phyloP scores from a whole-genome alignment of 2,113 vertebrate species.

The Ariopsis seemanni region DNA sequence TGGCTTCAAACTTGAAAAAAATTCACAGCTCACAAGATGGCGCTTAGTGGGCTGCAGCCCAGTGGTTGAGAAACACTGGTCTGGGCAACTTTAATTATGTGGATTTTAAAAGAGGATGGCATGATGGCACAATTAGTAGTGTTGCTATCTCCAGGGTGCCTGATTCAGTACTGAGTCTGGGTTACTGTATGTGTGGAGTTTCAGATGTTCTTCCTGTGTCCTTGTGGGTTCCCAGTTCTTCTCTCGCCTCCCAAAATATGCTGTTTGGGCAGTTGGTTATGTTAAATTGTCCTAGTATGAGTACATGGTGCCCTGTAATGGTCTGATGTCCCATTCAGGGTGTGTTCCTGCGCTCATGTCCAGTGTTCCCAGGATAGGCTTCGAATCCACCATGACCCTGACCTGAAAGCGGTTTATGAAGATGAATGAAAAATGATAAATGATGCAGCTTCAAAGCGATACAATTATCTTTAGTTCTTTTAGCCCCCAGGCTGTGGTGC shows the following conservation, averaged over 20 bases:
- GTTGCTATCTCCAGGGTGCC: background rate
- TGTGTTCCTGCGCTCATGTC: background rate
- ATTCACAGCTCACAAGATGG: no score
- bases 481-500: background rate
- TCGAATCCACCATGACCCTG: background rate
- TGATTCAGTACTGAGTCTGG: background rate
- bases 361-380: background rate
- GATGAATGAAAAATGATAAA: background rate
- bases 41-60: no score
- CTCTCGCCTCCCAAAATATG: background rate
- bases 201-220: background rate
- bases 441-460: slow-evolving; percentile 33
- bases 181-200: background rate
- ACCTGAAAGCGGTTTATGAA: background rate
- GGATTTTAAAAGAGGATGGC: background rate
- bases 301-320: no score
- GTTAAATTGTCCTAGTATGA: background rate
- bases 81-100: background rate
- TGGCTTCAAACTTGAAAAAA: no score
- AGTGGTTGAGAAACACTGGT: no score
- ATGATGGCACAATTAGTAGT: background rate
- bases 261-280: background rate
- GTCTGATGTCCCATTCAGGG: background rate
- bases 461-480: slow-evolving; percentile 24
- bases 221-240: background rate